These are phyloP conservation scores for Palaemon carinicauda DNA, from an alignment of 1,140 invertebrate species.

Conservation along the genomic window DNA sequence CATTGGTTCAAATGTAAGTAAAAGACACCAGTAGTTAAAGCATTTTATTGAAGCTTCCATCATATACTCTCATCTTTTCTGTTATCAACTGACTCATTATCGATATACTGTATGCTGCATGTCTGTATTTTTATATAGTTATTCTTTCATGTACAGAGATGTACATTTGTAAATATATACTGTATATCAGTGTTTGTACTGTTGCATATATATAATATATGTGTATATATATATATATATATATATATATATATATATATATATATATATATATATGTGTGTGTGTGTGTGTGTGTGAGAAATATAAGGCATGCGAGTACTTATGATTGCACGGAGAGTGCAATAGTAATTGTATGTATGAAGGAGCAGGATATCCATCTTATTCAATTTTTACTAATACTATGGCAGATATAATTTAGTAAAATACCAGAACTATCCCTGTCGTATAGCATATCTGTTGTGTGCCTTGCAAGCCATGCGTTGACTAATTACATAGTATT, in stretches of 20 bases:
- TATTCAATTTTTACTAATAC: too few species aligned
- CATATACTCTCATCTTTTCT: too few species aligned
- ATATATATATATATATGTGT: constrained; percentile 14
- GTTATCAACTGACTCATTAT: background rate
- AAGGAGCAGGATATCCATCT: too few species aligned
- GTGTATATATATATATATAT: constrained; percentile 24
- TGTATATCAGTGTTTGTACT: background rate
- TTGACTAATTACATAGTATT: too few species aligned
- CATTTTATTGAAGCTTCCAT: too few species aligned
- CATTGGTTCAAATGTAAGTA: background rate
- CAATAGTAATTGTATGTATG: too few species aligned
- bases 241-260: constrained; percentile 5
- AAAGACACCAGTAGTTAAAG: too few species aligned
- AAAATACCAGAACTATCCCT: too few species aligned
- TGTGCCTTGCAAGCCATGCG: too few species aligned
- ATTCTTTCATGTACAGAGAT: background rate
- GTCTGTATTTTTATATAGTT: background rate
- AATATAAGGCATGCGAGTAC: background rate
- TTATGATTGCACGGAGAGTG: too few species aligned
- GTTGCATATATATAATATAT: background rate
- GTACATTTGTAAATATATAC: background rate
- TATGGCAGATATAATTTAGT: too few species aligned
- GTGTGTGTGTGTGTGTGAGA: background rate
- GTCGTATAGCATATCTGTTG: too few species aligned
- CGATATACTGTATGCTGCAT: background rate